phyloP scores from a whole-genome alignment of 2,888 invertebrate species.

The Axea sp. region DNA sequence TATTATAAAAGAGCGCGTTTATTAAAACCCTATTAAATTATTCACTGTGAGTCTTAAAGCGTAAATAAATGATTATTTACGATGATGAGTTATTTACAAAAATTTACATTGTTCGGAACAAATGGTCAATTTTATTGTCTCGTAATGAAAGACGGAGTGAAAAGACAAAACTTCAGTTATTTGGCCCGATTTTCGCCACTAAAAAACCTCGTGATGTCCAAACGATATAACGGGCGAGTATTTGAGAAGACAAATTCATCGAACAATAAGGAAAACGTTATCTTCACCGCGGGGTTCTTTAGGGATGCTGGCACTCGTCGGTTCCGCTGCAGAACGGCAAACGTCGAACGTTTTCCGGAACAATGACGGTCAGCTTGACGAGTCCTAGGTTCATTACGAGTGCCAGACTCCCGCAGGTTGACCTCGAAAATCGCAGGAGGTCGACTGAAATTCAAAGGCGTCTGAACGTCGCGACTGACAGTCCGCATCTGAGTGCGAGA shows the following conservation, averaged over 20 bases:
- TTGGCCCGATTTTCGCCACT: slow-evolving; percentile 60
- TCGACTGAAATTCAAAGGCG: slow-evolving; percentile 67
- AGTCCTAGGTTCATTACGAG: slow-evolving; percentile 74
- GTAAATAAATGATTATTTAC: no score
- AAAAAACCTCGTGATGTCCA: slow-evolving; percentile 71
- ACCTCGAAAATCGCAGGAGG: slow-evolving; percentile 71
- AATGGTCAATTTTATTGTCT: no score
- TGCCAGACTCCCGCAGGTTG: slow-evolving; percentile 74
- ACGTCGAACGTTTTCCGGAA: slow-evolving; percentile 55
- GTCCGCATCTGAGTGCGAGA: no score
- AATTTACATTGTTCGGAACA: no score
- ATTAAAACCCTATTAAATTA: no score
- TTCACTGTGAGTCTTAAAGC: no score
- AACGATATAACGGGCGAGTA: slow-evolving; percentile 65
- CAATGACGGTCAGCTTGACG: slow-evolving; percentile 65
- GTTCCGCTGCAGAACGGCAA: slow-evolving; percentile 45
- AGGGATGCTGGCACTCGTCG: slow-evolving; percentile 51
- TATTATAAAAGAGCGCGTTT: no score
- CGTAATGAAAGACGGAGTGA: no score
- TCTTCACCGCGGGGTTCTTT: slow-evolving; percentile 71
- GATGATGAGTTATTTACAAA: no score
- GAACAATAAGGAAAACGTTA: slow-evolving; percentile 74
- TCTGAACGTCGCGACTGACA: slow-evolving; percentile 64
- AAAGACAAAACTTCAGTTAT: neutral
- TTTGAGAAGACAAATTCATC: slow-evolving; percentile 75